Percentiles rank a stretch among this genome's conserved stretches.
Conservation (phyloP, 30 jellyfish, hydroid and myxozoan genomes). For the Chironex yamaguchii region DNA sequence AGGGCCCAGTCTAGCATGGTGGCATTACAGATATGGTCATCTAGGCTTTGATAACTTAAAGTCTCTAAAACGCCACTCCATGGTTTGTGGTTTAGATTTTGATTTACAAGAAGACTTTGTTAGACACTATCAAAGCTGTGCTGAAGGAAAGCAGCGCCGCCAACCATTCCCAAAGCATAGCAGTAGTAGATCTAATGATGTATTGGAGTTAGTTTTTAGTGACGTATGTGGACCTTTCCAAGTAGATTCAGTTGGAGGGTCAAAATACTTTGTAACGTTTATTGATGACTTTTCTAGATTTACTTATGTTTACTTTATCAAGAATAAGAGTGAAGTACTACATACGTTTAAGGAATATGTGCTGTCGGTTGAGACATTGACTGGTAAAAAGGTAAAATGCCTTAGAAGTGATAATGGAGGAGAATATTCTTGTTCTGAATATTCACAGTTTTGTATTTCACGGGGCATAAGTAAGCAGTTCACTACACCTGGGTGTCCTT, state of each 20-base stretch:
- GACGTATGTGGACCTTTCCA: conserved; percentile 71
- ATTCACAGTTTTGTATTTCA: no score
- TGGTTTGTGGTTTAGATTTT: conserved; percentile 38
- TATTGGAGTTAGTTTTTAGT: conserved; percentile 30
- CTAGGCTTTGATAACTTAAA: conserved; percentile 57
- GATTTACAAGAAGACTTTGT: neutral
- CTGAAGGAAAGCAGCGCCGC: conserved; percentile 42
- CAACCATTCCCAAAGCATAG: conserved; percentile 40
- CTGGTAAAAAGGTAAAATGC: no score
- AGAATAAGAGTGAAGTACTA: conserved; percentile 52
- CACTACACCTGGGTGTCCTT: no score
- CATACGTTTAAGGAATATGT: no score
- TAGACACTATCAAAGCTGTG: conserved; percentile 66
- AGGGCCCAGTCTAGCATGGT: no score
- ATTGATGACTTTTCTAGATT: conserved; percentile 35
- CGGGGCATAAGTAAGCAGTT: no score
- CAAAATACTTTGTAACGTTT: conserved; percentile 63
- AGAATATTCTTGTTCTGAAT: no score
- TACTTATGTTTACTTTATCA: conserved; percentile 33
- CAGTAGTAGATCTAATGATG: neutral
- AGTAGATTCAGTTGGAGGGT: conserved; percentile 64
- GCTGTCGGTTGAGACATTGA: no score
- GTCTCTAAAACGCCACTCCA: neutral
- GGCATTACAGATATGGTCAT: conserved; percentile 70
- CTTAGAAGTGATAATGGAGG: no score